phyloP scores from a whole-genome alignment of 2,888 invertebrate genomes.

The Brachyopa scutellaris region DNA sequence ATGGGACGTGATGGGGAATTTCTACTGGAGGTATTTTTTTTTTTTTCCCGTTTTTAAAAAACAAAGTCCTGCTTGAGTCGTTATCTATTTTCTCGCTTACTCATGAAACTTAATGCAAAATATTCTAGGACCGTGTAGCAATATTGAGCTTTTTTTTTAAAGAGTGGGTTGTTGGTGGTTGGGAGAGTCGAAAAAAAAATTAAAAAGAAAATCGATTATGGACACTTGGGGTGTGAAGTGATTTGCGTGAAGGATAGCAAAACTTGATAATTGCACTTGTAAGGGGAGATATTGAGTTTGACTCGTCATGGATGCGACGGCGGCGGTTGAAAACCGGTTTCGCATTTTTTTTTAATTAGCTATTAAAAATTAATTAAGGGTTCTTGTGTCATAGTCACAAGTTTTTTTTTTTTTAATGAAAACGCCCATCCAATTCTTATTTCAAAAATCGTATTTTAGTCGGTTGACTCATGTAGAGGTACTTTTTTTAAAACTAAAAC shows the following conservation, averaged over 20 bases:
- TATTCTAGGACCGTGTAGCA: constrained; percentile 40
- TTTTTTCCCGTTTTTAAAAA: neutral
- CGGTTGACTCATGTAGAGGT: too few species aligned
- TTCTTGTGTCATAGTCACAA: too few species aligned
- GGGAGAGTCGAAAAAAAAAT: constrained; percentile 1
- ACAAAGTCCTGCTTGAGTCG: constrained; percentile 3
- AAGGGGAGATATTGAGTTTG: constrained; percentile 32
- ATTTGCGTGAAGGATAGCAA: constrained; percentile 31
- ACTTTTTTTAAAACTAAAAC: too few species aligned
- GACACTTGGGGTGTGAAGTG: constrained; percentile 57
- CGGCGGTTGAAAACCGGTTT: too few species aligned
- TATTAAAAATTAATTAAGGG: too few species aligned
- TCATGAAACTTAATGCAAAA: constrained; percentile 57
- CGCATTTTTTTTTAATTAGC: too few species aligned
- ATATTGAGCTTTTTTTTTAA: constrained; percentile 45
- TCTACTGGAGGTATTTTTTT: constrained; percentile 18
- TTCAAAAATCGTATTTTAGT: too few species aligned
- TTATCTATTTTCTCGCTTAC: constrained; percentile 56
- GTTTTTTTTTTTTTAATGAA: too few species aligned
- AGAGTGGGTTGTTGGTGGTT: neutral
- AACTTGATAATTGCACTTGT: constrained; percentile 45
- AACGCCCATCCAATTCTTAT: too few species aligned
- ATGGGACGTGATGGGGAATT: constrained; percentile 28
- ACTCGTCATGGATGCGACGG: too few species aligned
- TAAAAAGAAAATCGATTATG: constrained; percentile 64